phyloP scores from a whole-genome alignment of 2,797 vertebrate genomes.

The Amblyopsis hoosieri region DNA sequence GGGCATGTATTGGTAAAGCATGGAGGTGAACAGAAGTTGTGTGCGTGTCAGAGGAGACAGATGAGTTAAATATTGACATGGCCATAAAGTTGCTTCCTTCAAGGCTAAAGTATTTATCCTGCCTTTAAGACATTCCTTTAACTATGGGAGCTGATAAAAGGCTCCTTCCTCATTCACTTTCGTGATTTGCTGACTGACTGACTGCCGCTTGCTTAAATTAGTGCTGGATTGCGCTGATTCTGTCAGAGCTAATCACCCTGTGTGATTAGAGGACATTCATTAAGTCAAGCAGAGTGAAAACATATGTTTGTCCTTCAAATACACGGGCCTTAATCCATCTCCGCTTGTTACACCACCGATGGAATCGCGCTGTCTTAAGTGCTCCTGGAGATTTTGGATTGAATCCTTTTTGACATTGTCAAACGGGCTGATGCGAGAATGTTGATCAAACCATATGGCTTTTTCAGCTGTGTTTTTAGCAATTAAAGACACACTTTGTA shows the following conservation, averaged over 20 bases:
- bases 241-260: constrained; percentile 64
- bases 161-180: constrained; percentile 7
- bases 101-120: background rate
- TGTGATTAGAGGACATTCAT: constrained; percentile 60
- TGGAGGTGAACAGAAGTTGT: constrained; percentile 35
- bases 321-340: constrained; percentile 60
- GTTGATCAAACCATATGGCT: constrained; percentile 35
- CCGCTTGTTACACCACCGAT: constrained; percentile 62
- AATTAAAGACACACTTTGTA: constrained; percentile 30
- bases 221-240: background rate
- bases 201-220: background rate
- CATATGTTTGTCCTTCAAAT: constrained; percentile 72
- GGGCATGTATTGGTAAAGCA: background rate
- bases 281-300: constrained; percentile 68
- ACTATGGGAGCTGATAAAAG: constrained; percentile 13
- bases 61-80: background rate
- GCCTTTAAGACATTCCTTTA: constrained; percentile 16
- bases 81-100: background rate
- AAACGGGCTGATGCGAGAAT: constrained; percentile 8
- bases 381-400: constrained; percentile 62
- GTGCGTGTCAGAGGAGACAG: constrained; percentile 29
- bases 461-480: constrained; percentile 31
- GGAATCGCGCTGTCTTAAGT: constrained; percentile 64
- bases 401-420: constrained; percentile 37
- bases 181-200: constrained; percentile 21